Percentiles rank a stretch among this genome's conserved stretches.
phyloP scores from a whole-genome alignment of 2,113 vertebrate species.

The Pontoporia blainvillei region DNA sequence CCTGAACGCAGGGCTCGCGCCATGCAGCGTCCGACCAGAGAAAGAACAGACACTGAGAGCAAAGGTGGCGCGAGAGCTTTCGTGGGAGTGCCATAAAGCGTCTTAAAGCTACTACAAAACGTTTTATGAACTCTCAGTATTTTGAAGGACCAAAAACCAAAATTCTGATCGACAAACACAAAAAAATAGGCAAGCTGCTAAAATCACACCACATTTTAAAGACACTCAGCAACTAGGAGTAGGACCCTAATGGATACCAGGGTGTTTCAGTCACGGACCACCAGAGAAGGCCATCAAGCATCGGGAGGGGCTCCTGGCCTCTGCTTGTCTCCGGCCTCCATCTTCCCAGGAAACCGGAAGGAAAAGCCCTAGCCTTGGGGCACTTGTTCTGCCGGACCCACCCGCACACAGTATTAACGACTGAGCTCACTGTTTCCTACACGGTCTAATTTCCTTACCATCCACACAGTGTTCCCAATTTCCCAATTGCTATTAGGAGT shows the following conservation, averaged over 20 bases:
- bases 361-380: background rate
- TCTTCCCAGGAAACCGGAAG: background rate
- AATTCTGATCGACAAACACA: background rate
- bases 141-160: background rate
- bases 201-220: background rate
- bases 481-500: background rate
- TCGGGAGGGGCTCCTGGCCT: background rate
- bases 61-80: background rate
- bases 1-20: accelerated
- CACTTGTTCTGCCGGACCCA: background rate
- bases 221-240: background rate
- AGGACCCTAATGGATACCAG: background rate
- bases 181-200: background rate
- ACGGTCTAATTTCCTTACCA: background rate
- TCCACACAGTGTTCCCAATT: background rate
- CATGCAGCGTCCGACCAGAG: accelerated
- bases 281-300: background rate
- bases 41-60: background rate
- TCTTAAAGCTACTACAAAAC: background rate
- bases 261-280: background rate
- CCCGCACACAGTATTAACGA: background rate
- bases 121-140: background rate
- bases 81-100: background rate
- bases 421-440: background rate
- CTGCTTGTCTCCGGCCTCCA: background rate